phyloP scores from a whole-genome alignment of 2,113 vertebrate genomes.

The Gracilinanus agilis region DNA sequence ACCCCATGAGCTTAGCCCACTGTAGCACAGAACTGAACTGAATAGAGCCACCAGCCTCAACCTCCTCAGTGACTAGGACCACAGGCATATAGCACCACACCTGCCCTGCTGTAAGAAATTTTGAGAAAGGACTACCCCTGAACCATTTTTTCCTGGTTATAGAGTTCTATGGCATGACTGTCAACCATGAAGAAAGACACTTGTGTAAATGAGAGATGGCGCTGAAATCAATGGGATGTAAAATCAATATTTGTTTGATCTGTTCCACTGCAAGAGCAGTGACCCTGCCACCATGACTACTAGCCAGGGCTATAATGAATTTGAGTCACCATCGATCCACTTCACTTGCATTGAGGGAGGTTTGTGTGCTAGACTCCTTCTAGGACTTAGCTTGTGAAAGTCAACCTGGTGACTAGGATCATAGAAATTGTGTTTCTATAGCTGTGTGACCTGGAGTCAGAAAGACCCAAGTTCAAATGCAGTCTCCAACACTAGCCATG shows the following conservation, averaged over 20 bases:
- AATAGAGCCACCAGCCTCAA: not conserved
- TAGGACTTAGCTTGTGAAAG: not conserved
- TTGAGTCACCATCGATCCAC: not conserved
- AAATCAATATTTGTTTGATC: not conserved
- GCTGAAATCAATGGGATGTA: not conserved
- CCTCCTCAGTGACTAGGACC: not conserved
- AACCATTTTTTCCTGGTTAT: constrained; percentile 22
- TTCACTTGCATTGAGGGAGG: constrained; percentile 30
- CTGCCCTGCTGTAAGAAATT: not conserved
- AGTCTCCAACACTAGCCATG: not conserved
- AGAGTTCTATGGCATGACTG: not conserved
- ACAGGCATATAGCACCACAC: not conserved
- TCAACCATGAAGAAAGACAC: not conserved
- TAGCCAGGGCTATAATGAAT: not conserved
- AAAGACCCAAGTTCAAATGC: not conserved
- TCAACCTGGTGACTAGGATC: not conserved
- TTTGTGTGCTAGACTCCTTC: not conserved
- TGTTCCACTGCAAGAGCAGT: not conserved
- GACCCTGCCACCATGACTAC: not conserved
- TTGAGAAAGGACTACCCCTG: not conserved
- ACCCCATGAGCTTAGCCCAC: not conserved
- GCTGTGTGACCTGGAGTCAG: not conserved
- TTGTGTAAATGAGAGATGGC: not conserved
- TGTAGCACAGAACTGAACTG: not conserved
- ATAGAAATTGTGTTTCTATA: not conserved